Conservation (phyloP, 2,113 vertebrate species). For the Salvelinus sp. region DNA sequence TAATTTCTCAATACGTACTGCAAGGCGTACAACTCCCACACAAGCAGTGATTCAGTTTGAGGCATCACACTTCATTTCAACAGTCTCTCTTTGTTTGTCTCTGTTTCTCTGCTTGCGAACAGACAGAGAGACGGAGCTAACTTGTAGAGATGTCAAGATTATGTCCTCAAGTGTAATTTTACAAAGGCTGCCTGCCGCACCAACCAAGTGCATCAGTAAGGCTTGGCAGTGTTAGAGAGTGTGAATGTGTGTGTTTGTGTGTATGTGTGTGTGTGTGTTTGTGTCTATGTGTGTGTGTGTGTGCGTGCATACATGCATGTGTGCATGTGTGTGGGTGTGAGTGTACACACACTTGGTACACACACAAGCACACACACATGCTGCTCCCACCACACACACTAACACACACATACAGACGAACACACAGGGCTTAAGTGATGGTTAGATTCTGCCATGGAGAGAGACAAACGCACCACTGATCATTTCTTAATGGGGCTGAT, state of each 20-base stretch:
- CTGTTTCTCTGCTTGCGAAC: slow-evolving; percentile 22
- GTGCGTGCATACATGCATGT: slow-evolving; percentile 1
- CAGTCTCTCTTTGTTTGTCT: too few relatives aligned
- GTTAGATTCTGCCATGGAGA: slow-evolving; percentile 69
- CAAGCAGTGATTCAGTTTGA: too few relatives aligned
- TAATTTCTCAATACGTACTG: too few relatives aligned
- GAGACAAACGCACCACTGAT: slow-evolving; percentile 71
- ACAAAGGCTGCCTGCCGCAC: slow-evolving; percentile 38
- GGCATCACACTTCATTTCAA: too few relatives aligned
- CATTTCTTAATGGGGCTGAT: slow-evolving; percentile 76
- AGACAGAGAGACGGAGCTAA: too few relatives aligned
- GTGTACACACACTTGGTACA: not conserved
- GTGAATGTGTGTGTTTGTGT: slow-evolving; percentile 15
- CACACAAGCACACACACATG: not conserved
- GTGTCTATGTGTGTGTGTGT: not conserved
- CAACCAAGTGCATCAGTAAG: slow-evolving; percentile 45
- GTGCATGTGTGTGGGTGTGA: slow-evolving; percentile 4
- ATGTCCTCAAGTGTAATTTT: slow-evolving; percentile 72
- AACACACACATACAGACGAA: too few relatives aligned
- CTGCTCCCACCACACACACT: too few relatives aligned
- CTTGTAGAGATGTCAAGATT: slow-evolving; percentile 61
- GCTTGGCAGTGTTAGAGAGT: slow-evolving; percentile 13
- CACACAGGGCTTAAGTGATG: slow-evolving; percentile 47
- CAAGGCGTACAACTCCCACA: too few relatives aligned
- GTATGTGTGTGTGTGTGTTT: slow-evolving; percentile 20